Percentiles rank a stretch among this genome's conserved stretches.
Conservation (phyloP, 53 echinoderm and acorn worm species). For the Apostichopus leukothele region DNA sequence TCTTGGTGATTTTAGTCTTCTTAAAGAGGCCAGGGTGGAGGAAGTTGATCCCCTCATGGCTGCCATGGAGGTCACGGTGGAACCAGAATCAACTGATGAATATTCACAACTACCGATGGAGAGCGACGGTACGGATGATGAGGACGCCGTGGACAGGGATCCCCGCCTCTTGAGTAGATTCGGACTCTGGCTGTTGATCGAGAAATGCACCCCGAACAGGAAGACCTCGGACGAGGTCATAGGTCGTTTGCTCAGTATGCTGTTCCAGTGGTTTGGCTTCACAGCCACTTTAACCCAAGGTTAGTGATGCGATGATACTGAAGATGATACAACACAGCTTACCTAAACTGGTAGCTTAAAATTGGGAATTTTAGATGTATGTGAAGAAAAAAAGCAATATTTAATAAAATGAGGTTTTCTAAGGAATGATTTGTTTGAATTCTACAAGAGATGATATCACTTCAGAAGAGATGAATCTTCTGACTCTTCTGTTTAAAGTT, state of each 20-base stretch:
- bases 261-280: conserved; percentile 95
- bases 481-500: no score
- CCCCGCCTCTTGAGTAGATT: conserved; percentile 86
- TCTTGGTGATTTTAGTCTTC: conserved; percentile 41
- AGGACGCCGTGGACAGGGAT: conserved; percentile 58
- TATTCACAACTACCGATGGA: conserved; percentile 62
- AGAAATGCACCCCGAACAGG: conserved; percentile 90
- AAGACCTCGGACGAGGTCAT: conserved; percentile 81
- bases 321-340: no score
- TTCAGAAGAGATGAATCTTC: no score
- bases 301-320: conserved; percentile 31
- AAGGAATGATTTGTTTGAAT: no score
- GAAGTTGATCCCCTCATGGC: conserved; percentile 88
- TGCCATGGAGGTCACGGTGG: conserved; percentile 72
- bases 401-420: no score
- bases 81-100: conserved; percentile 57
- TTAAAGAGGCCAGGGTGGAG: conserved; percentile 81
- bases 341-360: no score
- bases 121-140: conserved; percentile 44
- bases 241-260: conserved; percentile 90
- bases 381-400: no score
- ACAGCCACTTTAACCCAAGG: conserved; percentile 85
- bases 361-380: no score
- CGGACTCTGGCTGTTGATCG: conserved; percentile 91
- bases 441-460: no score